phyloP scores from a whole-genome alignment of 2,888 invertebrate genomes.

The Scaptomyza reducta region DNA sequence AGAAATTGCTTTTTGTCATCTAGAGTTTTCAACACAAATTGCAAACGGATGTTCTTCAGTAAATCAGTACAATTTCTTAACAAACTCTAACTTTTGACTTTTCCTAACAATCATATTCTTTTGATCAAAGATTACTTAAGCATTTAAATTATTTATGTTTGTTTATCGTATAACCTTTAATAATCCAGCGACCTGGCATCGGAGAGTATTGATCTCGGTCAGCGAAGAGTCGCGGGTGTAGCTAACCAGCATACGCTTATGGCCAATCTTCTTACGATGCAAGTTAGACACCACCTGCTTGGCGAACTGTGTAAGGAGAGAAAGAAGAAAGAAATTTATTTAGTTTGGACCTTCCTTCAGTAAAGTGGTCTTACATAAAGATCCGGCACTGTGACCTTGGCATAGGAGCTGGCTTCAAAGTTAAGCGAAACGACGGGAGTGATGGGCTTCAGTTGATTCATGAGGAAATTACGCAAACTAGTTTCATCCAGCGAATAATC shows the following conservation, averaged over 20 bases:
- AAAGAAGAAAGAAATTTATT: background rate
- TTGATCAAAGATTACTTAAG: no score
- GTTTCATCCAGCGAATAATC: constrained; percentile 84
- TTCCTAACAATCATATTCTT: no score
- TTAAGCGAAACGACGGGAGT: constrained; percentile 83
- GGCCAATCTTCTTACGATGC: constrained; percentile 92
- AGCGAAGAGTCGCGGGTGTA: constrained; percentile 87
- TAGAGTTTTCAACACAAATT: no score
- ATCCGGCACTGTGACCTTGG: constrained; percentile 84
- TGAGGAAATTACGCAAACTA: constrained; percentile 81
- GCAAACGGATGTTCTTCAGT: no score
- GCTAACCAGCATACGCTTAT: constrained; percentile 91
- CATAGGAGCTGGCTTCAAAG: constrained; percentile 83
- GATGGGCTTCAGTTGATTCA: constrained; percentile 83
- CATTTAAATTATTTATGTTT: background rate
- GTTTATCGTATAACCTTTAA: constrained; percentile 85
- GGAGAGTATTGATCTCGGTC: constrained; percentile 87
- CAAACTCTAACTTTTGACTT: no score
- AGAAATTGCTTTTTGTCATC: no score
- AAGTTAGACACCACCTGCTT: constrained; percentile 91
- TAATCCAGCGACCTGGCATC: constrained; percentile 89
- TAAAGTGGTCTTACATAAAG: constrained; percentile 74
- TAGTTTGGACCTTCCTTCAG: background rate
- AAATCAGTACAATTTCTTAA: no score
- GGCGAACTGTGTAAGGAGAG: constrained; percentile 82